Base-by-base conservation (phyloP, 1,140 invertebrate species). In the Pteromalus puparum region DNA sequence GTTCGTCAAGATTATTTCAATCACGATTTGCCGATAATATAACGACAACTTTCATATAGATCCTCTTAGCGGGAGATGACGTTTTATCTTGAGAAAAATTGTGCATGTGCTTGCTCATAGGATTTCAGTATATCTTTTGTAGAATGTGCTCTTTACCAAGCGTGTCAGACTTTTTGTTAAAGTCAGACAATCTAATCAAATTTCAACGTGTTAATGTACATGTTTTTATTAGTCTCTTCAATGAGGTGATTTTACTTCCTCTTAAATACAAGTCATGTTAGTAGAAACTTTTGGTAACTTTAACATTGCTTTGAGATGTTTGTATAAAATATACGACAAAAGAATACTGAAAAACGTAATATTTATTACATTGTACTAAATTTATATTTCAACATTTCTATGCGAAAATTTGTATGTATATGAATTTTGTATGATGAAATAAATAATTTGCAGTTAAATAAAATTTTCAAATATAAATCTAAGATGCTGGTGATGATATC, bases 381-480 rank as follows among this genome's bases (percentile, higher is more conserved):
- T 70, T 70, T 28, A 3, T 30, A 10, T 68, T 42, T 42, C 38
- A 42, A 42, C 38, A 42, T 12, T 42, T 28, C 53, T 86, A 87
- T 30, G 38, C 67, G 75, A 84, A 84, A 80, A 80, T 84, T 70
- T 80, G 75, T 21, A 67, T 53, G 26, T 24, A 26, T 24, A 42
- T 42, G 26, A 42, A 70, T 70, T 70, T 13, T 70, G 68, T 13
- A 38, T 73, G 13, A 38, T 74, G 72, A 74, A 74, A 74, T 42
- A 75, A 67, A 82, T 74, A 42, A 67, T 30, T 73, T 76, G 46
- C 61, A 75, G 42, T 76, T 76, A 67, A 75, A 76, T 76, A 84
- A 78, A 34, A 72, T 21, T 78, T 34, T 24, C 13, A 84, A 84
- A 72, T 9, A 48, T 61, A 42, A 82, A 26, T 5, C 34, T 67